phyloP scores from a whole-genome alignment of 1,140 invertebrate species.

The Metaphire vulgaris region DNA sequence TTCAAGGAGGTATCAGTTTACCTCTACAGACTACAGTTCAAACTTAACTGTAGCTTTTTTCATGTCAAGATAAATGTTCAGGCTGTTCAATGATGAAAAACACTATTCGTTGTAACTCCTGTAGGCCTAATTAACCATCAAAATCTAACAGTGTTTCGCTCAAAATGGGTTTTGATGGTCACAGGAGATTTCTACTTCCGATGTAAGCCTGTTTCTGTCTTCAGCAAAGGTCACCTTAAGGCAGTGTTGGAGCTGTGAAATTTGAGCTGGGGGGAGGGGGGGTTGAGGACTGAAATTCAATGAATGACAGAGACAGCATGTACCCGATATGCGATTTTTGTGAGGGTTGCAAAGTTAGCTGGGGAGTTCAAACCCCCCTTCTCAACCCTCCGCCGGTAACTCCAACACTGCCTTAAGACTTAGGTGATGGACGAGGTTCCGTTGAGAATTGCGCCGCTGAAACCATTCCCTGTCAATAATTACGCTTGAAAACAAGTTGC shows the following conservation, averaged over 20 bases:
- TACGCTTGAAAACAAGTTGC: constrained; percentile 64
- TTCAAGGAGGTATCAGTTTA: not conserved
- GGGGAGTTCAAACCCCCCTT: no score
- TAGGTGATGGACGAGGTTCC: constrained; percentile 73
- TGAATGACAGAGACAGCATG: no score
- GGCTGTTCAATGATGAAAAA: not conserved
- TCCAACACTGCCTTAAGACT: no score
- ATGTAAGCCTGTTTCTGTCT: constrained; percentile 79
- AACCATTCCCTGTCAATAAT: constrained; percentile 70
- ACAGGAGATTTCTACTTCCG: no score
- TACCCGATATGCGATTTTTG: no score
- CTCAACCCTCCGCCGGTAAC: no score
- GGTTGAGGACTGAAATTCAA: no score
- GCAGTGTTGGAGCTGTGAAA: no score
- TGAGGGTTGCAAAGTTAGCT: no score
- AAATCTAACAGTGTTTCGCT: not conserved
- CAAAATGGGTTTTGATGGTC: constrained; percentile 30
- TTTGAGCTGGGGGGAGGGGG: no score
- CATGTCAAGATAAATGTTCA: not conserved
- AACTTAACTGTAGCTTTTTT: no score
- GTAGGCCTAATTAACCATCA: not conserved
- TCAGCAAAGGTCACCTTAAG: constrained; percentile 81
- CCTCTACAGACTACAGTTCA: no score
- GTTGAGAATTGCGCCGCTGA: constrained; percentile 77
- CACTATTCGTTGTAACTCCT: not conserved